Evolutionary conservation across 2,113 vertebrate species (phyloP), one percentile per base, ranked within the genome.

Genomic region (Motacilla alba): DNA sequence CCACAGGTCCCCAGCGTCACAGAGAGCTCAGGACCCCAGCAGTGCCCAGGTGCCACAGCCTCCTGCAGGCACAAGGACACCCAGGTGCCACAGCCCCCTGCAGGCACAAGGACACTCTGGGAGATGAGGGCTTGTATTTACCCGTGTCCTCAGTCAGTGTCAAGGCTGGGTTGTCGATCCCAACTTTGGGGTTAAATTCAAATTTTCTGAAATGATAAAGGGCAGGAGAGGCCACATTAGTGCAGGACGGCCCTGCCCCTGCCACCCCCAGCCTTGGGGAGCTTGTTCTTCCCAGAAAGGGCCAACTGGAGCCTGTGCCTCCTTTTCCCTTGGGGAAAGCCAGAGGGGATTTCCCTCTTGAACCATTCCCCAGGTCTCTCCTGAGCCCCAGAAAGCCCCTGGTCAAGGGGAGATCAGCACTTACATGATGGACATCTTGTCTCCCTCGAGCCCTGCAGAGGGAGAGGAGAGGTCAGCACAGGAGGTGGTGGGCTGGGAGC

Each of bases 131-230:
- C 5, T 2, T 37, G 73, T 24, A 78, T 94, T 98, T 98, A 99
- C 99, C 99, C 62, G 46, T 83, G 69, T 99, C 98, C 62, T 99
- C 99, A 31, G 98, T 94, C 96, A 98, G 96, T 6, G 98, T 98
- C 98, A 99, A 98, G 83, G 96, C 98, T 68, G 99, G 99, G 96
- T 99, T 99, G 96, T 99, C 99, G 17, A 99, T 99, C 76, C 99
- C 99, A 90, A 98, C 97, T 96, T 98, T 99, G 15, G 99, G 98
- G 97, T 99, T 98, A 96, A 99, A 99, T 87, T 97, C 98, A 96
- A 99, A 99, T 95, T 98, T 99, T 96, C 99, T 99, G 97, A 47
- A 96, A 97, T 52, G 63, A 97, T 49, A 96, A 94, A 94, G 76
- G 46, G 94, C 66, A 70, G 88, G 55, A 58, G 35, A 87, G 60